phyloP scores from a whole-genome alignment of 2,888 invertebrate species.

The Hybos culiciformis region DNA sequence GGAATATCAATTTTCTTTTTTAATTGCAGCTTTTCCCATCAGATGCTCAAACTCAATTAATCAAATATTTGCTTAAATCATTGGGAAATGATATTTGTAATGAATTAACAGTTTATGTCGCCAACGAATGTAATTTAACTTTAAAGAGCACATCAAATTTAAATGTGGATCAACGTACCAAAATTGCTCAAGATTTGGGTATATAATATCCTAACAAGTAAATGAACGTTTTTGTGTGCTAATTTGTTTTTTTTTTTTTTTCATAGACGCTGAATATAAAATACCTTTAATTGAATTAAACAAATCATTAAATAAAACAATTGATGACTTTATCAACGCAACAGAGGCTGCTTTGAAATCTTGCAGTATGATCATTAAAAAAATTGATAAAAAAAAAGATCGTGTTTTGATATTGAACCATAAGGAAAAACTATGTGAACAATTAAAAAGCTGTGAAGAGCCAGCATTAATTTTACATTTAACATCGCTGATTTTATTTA shows the following conservation, averaged over 20 bases:
- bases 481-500: slow-evolving; percentile 63
- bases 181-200: slow-evolving; percentile 49
- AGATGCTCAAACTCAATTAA: slow-evolving; percentile 52
- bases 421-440: slow-evolving; percentile 65
- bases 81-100: slow-evolving; percentile 70
- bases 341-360: slow-evolving; percentile 56
- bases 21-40: slow-evolving; percentile 38
- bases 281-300: slow-evolving; percentile 52
- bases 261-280: slow-evolving; percentile 50
- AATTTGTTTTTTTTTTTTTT: not conserved
- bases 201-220: slow-evolving; percentile 7
- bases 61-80: slow-evolving; percentile 73
- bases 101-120: slow-evolving; percentile 63
- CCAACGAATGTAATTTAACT: slow-evolving; percentile 55
- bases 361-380: slow-evolving; percentile 70
- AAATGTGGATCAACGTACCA: slow-evolving; percentile 52
- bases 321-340: slow-evolving; percentile 68
- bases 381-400: slow-evolving; percentile 81
- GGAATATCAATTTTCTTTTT: not conserved
- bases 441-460: slow-evolving; percentile 60
- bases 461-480: slow-evolving; percentile 68
- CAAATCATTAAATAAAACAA: slow-evolving; percentile 49
- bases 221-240: not conserved
- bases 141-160: slow-evolving; percentile 39
- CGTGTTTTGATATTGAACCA: slow-evolving; percentile 63